phyloP scores from a whole-genome alignment of 2,888 invertebrate genomes.

The Tortricodes alternella region DNA sequence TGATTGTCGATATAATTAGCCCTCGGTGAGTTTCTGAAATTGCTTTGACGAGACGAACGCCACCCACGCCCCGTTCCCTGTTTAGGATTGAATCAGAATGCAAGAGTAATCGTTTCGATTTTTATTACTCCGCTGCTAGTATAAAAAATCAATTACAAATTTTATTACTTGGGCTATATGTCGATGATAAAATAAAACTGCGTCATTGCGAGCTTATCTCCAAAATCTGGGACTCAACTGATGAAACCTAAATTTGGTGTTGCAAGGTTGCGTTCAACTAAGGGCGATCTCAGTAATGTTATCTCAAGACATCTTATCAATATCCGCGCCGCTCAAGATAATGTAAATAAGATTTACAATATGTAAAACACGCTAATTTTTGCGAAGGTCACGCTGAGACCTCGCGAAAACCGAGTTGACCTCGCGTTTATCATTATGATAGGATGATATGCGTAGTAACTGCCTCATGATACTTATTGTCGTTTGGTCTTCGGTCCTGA shows the following conservation, averaged over 20 bases:
- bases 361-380: constrained; percentile 77
- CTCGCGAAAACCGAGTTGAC: constrained; percentile 72
- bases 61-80: constrained; percentile 34
- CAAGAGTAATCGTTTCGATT: constrained; percentile 36
- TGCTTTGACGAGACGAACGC: constrained; percentile 30
- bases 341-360: constrained; percentile 56
- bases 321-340: constrained; percentile 51
- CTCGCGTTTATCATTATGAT: constrained; percentile 76
- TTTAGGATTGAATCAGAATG: constrained; percentile 35
- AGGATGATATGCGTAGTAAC: constrained; percentile 69
- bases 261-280: too few relatives aligned
- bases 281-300: constrained; percentile 57
- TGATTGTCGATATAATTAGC: constrained; percentile 64
- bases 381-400: constrained; percentile 67
- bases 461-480: constrained; percentile 61
- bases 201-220: constrained; percentile 38
- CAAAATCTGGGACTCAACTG: constrained; percentile 32
- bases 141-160: constrained; percentile 47
- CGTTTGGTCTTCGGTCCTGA: constrained; percentile 46
- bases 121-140: constrained; percentile 46
- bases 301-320: constrained; percentile 53
- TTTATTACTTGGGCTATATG: constrained; percentile 34
- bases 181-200: constrained; percentile 38
- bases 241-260: constrained; percentile 30
- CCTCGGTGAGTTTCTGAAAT: constrained; percentile 37